Base-by-base conservation (phyloP, 2,888 invertebrate species). In the Drosophila villosipedis region DNA sequence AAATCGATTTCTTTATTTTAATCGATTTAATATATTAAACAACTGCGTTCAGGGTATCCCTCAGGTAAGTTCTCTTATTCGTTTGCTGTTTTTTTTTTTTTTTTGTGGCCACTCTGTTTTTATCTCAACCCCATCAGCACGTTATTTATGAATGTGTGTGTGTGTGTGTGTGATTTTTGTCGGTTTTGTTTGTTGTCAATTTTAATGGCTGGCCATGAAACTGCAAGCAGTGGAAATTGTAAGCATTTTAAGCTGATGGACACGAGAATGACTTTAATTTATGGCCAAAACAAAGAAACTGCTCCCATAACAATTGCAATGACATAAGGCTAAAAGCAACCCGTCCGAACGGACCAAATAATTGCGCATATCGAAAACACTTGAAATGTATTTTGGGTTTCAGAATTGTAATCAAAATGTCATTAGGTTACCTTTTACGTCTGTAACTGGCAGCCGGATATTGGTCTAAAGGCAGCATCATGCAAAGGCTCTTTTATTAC, bases 191-290 rank as follows among this genome's bases (percentile, higher is more conserved):
- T 63, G 57, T 68, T 74, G 84, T 86, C 87, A 84, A 84, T 89
- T 80, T 87, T 87, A 89, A 87, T 87, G 85, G 83, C 62, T 69
- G 80, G 72, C 73, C 90, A 87, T 89, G 88, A 87, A 86, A 89
- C 72, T 78, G 85, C 83, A 83, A 74, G 78, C 84, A 69, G 82
- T 89, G 88, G 76, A 87, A 89, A 81, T 82, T 88, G 73, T 76
- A 88, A 76, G 83, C 73, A 76, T 84, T 87, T 89, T 83, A 89
- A 78, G 85, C 76, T 88, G 88, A 84, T 82, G 88, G 84, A 88
- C 85, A 86, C 74, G 69, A 66, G 64, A 71, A 70, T 60, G 63
- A 54, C 70, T 82, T 76, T 84, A 86, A 86, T 82, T 86, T 86
- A 89, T 86, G 76, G 78, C 72, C 68, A 49, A 68, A 30, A 57